Evolutionary conservation across 2,888 invertebrate species (phyloP), one percentile per base, ranked within the genome.

Genomic region (Unio delphinus): DNA sequence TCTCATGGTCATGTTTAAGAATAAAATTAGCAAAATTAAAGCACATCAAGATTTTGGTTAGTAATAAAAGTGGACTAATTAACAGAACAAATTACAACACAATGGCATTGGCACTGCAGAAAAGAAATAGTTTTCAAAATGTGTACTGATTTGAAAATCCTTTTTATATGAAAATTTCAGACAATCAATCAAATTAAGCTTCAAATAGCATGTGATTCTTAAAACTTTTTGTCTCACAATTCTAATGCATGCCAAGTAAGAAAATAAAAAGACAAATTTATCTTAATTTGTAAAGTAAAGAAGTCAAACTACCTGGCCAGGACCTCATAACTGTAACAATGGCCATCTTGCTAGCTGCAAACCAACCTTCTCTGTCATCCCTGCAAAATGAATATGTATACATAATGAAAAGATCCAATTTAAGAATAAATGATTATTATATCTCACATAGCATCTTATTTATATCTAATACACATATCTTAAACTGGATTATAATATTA

Each of bases 291-390:
- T 8, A 17, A 8, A 23, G 20, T 61, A 55, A 56, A 61, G 55
- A 28, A 55, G 28, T 59, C 68, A 61, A 57, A 75, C 72, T 92
- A 68, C 98, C 98, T 59, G 97, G 94, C 95, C 97, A 98, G 79
- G 97, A 97, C 74, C 96, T 93, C 79, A 98, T 90, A 30, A 89
- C 83, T 75, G 96, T 95, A 64, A 96, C 91, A 73, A 96, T 90
- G 20, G 96, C 96, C 88, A 95, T 91, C 72, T 96, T 94, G 84
- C 96, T 95, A 84, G 96, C 95, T 54, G 94, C 94, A 87, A 96
- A 95, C 83, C 95, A 93, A 88, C 95, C 92, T 86, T 96, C 96
- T 62, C 94, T 93, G 70, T 92, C 92, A 57, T 92, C 92, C 67
- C 91, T 91, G 85, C 23, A 83, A 83, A 23, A 74, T 66, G 61